A percentile compares a stretch with the other conserved stretches of the same genome.
Evolutionary conservation across 2,888 invertebrate species (phyloP).

Genomic region (Drosophila infuscata): DNA sequence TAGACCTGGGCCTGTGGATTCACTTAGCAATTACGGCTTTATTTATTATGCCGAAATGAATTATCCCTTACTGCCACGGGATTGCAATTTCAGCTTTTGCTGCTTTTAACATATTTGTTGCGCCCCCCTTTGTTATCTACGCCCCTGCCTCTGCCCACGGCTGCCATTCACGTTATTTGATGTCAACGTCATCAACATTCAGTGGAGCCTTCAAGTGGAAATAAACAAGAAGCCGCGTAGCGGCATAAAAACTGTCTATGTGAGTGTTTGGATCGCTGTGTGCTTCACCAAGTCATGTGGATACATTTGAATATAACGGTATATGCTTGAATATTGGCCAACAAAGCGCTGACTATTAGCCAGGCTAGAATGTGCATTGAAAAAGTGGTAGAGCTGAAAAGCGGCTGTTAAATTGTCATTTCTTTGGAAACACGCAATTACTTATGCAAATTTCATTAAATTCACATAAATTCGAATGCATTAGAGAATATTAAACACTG

Average conservation of each 20-base stretch:
- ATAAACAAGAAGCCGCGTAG: slow-evolving; percentile 13
- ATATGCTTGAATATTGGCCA: slow-evolving; percentile 11
- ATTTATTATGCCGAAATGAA: slow-evolving; percentile 83
- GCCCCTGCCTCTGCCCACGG: not conserved
- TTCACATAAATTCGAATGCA: not conserved
- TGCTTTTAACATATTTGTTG: slow-evolving; percentile 35
- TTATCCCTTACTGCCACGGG: slow-evolving; percentile 76
- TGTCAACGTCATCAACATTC: slow-evolving; percentile 41
- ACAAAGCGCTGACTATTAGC: slow-evolving; percentile 14
- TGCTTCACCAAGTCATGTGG: slow-evolving; percentile 12
- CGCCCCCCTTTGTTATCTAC: not conserved
- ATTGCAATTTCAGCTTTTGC: slow-evolving; percentile 77
- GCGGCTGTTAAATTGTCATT: not conserved
- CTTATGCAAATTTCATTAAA: not conserved
- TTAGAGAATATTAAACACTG: not conserved
- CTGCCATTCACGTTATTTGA: slow-evolving; percentile 10
- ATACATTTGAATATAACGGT: not conserved
- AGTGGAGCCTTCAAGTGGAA: slow-evolving; percentile 35
- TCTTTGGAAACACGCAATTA: not conserved
- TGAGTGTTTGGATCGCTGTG: not conserved
- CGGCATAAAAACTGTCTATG: not conserved
- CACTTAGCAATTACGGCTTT: slow-evolving; percentile 79
- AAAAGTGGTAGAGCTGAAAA: not conserved
- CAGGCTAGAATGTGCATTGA: not conserved
- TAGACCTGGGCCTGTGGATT: slow-evolving; percentile 41